Conservation (phyloP, 1,140 invertebrate genomes). For the Piezodorus guildinii region DNA sequence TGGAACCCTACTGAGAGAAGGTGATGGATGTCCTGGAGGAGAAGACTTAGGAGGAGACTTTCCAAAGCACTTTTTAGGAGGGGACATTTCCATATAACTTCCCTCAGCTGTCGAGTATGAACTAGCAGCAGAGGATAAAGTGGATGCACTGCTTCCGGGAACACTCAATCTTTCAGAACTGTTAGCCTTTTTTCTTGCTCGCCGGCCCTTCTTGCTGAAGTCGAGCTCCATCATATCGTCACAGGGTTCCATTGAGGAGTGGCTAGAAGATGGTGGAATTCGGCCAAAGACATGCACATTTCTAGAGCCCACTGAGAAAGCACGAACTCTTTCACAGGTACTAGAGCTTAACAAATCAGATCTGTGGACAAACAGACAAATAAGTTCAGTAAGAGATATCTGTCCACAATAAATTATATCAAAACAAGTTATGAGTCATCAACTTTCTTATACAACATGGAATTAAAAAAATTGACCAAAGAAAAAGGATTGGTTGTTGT, state of each 20-base stretch:
- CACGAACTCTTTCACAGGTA: constrained; percentile 40
- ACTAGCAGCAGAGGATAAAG: constrained; percentile 23
- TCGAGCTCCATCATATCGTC: constrained; percentile 72
- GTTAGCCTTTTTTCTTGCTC: constrained; percentile 20
- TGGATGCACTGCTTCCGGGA: constrained; percentile 21
- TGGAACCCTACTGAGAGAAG: constrained; percentile 26
- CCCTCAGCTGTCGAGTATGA: constrained; percentile 29
- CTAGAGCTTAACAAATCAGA: constrained; percentile 36
- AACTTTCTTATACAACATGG: too few species aligned
- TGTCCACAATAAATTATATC: too few species aligned
- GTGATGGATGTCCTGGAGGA: constrained; percentile 25
- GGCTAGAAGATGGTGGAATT: constrained; percentile 35
- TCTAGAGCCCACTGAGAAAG: constrained; percentile 55
- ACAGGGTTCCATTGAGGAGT: constrained; percentile 51
- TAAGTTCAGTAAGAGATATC: too few species aligned
- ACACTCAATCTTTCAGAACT: constrained; percentile 27
- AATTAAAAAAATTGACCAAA: too few species aligned
- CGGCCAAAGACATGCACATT: constrained; percentile 1
- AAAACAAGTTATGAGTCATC: too few species aligned
- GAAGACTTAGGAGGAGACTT: constrained; percentile 21
- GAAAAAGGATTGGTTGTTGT: too few species aligned
- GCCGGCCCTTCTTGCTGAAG: constrained; percentile 39
- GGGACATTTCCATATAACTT: constrained; percentile 29
- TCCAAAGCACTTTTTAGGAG: constrained; percentile 24
- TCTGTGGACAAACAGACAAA: constrained; percentile 30